phyloP scores from a whole-genome alignment of 1,140 invertebrate genomes.

The Schlechtendalia chinensis region DNA sequence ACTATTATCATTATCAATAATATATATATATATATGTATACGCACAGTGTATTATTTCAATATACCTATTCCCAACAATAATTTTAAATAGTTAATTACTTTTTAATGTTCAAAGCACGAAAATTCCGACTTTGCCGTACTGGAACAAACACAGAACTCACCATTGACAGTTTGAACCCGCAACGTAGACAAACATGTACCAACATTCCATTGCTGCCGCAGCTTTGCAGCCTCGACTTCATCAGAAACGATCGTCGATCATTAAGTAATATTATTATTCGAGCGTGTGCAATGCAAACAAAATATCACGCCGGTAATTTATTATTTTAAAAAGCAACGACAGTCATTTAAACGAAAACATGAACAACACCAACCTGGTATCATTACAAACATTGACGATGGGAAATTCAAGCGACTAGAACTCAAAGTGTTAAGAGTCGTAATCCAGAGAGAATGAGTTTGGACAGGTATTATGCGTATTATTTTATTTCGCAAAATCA shows the following conservation, averaged over 20 bases:
- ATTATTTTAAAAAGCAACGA: constrained; percentile 27
- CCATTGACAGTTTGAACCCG: neutral
- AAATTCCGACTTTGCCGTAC: neutral
- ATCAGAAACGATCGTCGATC: constrained; percentile 48
- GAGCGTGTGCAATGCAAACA: neutral
- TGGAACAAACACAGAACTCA: constrained; percentile 13
- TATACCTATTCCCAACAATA: neutral
- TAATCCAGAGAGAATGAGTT: constrained; percentile 73
- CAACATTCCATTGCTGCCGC: constrained; percentile 51
- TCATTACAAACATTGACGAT: constrained; percentile 54
- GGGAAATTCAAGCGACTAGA: constrained; percentile 65
- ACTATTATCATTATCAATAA: neutral
- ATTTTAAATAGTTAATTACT: neutral
- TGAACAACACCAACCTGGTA: constrained; percentile 44
- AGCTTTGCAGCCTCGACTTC: constrained; percentile 49
- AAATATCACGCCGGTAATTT: neutral
- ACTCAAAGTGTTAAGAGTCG: constrained; percentile 69
- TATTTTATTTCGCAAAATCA: neutral
- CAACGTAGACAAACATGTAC: constrained; percentile 12
- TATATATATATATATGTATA: too few species aligned
- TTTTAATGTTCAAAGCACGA: constrained; percentile 30
- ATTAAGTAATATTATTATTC: constrained; percentile 17
- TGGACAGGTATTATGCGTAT: constrained; percentile 61
- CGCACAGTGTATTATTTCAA: too few species aligned
- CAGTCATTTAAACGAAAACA: constrained; percentile 23